These are phyloP conservation scores for Lingula anatina DNA, from an alignment of 2,888 invertebrate genomes.

Conservation along the genomic window DNA sequence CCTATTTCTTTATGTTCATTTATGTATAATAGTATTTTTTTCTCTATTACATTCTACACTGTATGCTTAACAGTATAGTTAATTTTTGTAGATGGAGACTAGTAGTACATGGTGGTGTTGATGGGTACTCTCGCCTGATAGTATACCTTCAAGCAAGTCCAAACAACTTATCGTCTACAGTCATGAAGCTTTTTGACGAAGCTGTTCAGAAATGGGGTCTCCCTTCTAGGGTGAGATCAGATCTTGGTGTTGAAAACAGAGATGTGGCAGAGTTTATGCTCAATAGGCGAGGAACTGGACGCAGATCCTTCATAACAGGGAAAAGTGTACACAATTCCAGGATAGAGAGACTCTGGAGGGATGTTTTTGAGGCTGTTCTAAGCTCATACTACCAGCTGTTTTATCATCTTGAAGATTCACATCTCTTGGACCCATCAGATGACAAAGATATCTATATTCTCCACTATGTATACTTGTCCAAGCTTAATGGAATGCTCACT, in stretches of 20 bases:
- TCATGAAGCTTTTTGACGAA: slow-evolving; percentile 5
- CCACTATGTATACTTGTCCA: slow-evolving; percentile 7
- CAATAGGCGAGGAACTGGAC: slow-evolving; percentile 2
- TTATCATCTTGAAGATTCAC: slow-evolving; percentile 1
- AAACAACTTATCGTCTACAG: slow-evolving; percentile 9
- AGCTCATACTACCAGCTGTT: slow-evolving; percentile 4
- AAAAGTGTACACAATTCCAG: slow-evolving; percentile 9
- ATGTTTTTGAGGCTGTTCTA: slow-evolving; percentile 7
- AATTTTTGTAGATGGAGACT: slow-evolving; percentile 8
- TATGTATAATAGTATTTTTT: too few species aligned
- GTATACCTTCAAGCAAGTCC: slow-evolving; percentile 4
- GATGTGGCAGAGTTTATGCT: slow-evolving; percentile 6
- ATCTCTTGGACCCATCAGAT: slow-evolving; percentile 5
- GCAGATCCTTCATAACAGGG: slow-evolving; percentile 8
- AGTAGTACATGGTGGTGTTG: slow-evolving; percentile 12
- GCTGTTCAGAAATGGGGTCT: slow-evolving; percentile 8
- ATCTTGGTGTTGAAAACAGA: slow-evolving; percentile 9
- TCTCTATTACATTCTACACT: too few species aligned
- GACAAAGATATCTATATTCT: slow-evolving; percentile 5
- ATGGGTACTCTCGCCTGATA: slow-evolving; percentile 8
- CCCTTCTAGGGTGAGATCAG: slow-evolving; percentile 9
- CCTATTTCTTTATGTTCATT: too few species aligned
- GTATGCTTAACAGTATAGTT: too few species aligned
- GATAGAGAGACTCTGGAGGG: slow-evolving; percentile 13
- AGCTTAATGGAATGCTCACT: slow-evolving; percentile 5